A percentile compares a stretch with the other conserved stretches of the same genome.
These are phyloP conservation scores for Hyposoter dolosus DNA, from an alignment of 2,888 invertebrate genomes.

Conservation along the genomic window DNA sequence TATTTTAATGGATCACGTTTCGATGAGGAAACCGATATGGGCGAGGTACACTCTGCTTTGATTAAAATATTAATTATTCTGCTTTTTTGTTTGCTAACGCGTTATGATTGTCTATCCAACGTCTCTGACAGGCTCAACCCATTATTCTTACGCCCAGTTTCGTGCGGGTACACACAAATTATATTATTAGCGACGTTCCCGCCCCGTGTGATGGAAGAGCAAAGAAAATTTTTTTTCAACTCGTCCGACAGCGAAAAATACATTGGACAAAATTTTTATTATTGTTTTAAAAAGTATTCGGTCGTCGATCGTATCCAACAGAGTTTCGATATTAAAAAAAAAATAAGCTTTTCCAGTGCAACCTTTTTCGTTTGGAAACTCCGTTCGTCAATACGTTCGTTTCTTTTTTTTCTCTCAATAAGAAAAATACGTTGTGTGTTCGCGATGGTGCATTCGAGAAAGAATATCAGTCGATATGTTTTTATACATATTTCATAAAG, in stretches of 20 bases:
- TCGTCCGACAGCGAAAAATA: neutral
- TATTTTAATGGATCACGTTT: slow-evolving; percentile 18
- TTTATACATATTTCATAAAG: neutral
- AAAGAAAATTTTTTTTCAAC: neutral
- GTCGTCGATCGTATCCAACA: too few relatives aligned
- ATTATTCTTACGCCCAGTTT: slow-evolving; percentile 16
- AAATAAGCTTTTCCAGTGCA: too few relatives aligned
- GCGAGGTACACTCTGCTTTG: slow-evolving; percentile 26
- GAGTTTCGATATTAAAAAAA: too few relatives aligned
- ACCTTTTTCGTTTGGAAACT: neutral
- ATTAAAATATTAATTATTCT: slow-evolving; percentile 33
- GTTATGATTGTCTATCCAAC: neutral
- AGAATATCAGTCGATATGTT: neutral
- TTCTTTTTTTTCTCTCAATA: neutral
- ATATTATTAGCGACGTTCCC: slow-evolving; percentile 11
- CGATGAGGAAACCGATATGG: slow-evolving; percentile 9
- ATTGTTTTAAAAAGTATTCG: too few relatives aligned
- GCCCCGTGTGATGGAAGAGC: neutral
- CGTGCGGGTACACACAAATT: slow-evolving; percentile 24
- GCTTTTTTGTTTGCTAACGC: slow-evolving; percentile 5
- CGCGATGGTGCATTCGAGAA: neutral
- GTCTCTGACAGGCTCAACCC: neutral
- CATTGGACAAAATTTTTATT: too few relatives aligned
- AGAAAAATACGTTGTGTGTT: neutral
- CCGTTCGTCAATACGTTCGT: neutral